These are phyloP conservation scores for Eulemur rubriventer DNA, from an alignment of 2,797 vertebrate genomes.

Conservation along the genomic window DNA sequence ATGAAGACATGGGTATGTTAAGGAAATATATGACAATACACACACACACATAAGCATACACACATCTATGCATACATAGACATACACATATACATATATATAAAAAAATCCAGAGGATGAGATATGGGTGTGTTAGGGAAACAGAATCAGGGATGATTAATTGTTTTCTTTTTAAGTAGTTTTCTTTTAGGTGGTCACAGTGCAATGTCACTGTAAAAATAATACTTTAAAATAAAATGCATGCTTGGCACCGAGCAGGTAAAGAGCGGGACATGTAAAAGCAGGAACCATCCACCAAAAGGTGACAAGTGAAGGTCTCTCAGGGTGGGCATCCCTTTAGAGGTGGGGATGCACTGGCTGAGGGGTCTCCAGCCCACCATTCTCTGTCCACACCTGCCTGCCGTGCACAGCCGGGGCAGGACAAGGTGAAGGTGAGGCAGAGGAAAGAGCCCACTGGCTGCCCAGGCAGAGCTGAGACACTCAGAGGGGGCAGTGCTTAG, in stretches of 20 bases:
- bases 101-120: too few species aligned
- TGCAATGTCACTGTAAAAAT: background rate
- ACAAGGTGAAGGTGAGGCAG: background rate
- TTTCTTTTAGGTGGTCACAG: background rate
- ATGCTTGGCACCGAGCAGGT: background rate
- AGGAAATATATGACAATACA: too few species aligned
- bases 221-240: background rate
- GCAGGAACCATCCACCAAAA: background rate
- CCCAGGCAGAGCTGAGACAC: accelerated
- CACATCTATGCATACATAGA: too few species aligned
- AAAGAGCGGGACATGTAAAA: background rate
- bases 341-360: background rate
- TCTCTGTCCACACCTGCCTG: background rate
- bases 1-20: too few species aligned
- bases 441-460: background rate
- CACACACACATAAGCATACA: too few species aligned
- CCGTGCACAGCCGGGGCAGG: accelerated
- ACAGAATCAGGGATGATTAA: background rate
- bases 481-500: background rate
- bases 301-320: background rate
- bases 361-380: background rate
- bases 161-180: background rate
- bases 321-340: background rate
- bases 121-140: background rate
- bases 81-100: too few species aligned